phyloP scores from a whole-genome alignment of 2,113 vertebrate species.

The Dipodomys ordii region DNA sequence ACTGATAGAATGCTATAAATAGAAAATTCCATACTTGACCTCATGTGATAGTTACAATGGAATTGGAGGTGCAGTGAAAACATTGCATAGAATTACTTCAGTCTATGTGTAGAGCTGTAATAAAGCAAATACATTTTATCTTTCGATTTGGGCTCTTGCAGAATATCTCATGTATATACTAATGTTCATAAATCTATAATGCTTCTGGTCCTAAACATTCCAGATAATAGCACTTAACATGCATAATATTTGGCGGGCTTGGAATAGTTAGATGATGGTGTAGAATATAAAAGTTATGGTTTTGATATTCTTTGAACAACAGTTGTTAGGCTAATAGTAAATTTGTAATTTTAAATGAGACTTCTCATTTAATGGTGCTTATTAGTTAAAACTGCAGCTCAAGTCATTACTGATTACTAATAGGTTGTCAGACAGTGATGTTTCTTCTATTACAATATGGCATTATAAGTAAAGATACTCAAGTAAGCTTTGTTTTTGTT shows the following conservation, averaged over 20 bases:
- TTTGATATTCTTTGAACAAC: too few species aligned
- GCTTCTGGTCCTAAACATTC: not conserved
- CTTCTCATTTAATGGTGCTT: conserved; percentile 1
- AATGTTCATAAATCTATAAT: not conserved
- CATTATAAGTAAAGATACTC: conserved; percentile 33
- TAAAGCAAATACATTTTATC: not conserved
- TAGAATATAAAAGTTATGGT: not conserved
- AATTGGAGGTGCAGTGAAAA: not conserved
- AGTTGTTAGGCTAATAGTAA: not conserved
- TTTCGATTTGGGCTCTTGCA: not conserved
- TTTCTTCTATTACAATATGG: conserved; percentile 52
- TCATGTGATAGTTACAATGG: not conserved
- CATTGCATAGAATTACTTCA: not conserved
- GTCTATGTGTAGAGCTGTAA: not conserved
- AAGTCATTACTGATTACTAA: not conserved
- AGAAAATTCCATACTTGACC: not conserved
- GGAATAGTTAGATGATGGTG: conserved; percentile 5
- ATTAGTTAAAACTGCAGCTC: conserved; percentile 31
- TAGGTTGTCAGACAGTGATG: not conserved
- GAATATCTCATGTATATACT: too few species aligned
- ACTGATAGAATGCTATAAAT: too few species aligned
- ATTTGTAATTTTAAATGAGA: conserved; percentile 47
- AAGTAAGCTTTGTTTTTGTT: not conserved
- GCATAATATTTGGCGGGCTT: not conserved
- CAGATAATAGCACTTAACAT: not conserved